Evolutionary conservation across 2,888 invertebrate genomes (phyloP).

Genomic region (Megalurothrips usitatus): DNA sequence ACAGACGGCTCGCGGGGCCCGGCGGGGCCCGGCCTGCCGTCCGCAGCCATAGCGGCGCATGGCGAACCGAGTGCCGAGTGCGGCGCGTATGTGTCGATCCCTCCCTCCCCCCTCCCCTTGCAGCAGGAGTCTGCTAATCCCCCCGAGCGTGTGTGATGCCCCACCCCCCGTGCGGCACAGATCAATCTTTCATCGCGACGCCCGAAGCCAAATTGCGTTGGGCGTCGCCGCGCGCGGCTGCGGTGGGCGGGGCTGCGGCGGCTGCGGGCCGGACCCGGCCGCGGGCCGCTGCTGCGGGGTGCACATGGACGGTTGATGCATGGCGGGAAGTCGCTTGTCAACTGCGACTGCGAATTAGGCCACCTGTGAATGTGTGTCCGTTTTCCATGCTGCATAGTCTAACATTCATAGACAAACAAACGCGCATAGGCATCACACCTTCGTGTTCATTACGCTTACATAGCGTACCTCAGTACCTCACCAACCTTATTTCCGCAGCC

Average conservation of each 20-base stretch:
- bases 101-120: neutral
- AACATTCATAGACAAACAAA: too few relatives aligned
- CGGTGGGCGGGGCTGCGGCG: neutral
- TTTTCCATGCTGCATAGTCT: too few relatives aligned
- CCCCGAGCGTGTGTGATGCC: neutral
- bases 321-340: neutral
- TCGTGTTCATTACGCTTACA: too few relatives aligned
- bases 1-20: neutral
- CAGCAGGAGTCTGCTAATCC: neutral
- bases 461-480: too few relatives aligned
- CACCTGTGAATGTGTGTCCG: too few relatives aligned
- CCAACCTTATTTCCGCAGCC: too few relatives aligned
- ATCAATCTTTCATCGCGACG: conserved; percentile 11
- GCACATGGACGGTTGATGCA: neutral
- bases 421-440: too few relatives aligned
- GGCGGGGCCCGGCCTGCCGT: neutral
- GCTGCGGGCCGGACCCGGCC: neutral
- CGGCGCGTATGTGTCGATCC: too few relatives aligned
- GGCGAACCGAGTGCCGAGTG: too few relatives aligned
- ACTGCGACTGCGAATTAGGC: too few relatives aligned
- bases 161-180: neutral
- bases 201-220: conserved; percentile 6
- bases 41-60: neutral
- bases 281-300: neutral
- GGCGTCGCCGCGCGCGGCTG: neutral